These are phyloP conservation scores for Ornithoptera alexandrae DNA, from an alignment of 2,888 invertebrate species.

Conservation along the genomic window DNA sequence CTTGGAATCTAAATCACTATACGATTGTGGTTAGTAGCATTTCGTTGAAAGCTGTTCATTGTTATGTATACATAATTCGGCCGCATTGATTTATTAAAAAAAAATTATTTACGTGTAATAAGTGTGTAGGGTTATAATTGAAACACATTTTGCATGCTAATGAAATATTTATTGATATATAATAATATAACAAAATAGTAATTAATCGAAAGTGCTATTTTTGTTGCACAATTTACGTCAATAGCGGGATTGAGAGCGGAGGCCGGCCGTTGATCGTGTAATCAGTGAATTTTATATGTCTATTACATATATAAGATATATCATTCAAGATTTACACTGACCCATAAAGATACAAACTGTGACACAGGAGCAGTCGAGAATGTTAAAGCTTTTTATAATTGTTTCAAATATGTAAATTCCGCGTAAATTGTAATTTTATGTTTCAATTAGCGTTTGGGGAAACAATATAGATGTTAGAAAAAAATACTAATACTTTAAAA, in stretches of 20 bases:
- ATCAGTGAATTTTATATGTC: neutral
- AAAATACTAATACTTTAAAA: too few relatives aligned
- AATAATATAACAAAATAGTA: neutral
- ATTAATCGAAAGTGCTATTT: neutral
- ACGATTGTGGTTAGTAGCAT: too few relatives aligned
- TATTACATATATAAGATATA: neutral
- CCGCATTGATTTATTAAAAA: too few relatives aligned
- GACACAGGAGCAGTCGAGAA: neutral
- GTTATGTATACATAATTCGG: too few relatives aligned
- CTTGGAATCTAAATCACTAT: too few relatives aligned
- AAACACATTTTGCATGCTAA: slow-evolving; percentile 8
- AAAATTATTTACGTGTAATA: too few relatives aligned
- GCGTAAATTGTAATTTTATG: too few relatives aligned
- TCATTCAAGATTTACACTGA: neutral
- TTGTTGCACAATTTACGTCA: neutral
- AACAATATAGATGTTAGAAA: too few relatives aligned
- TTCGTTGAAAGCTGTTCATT: too few relatives aligned
- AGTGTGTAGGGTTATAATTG: neutral
- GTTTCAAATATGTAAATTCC: neutral
- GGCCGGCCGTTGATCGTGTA: neutral
- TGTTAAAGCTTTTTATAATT: neutral
- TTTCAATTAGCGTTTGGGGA: too few relatives aligned
- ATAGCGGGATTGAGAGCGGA: neutral
- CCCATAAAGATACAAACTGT: neutral
- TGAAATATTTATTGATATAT: neutral